phyloP scores from a whole-genome alignment of 2,888 invertebrate species.

The Sarcophaga carnaria region DNA sequence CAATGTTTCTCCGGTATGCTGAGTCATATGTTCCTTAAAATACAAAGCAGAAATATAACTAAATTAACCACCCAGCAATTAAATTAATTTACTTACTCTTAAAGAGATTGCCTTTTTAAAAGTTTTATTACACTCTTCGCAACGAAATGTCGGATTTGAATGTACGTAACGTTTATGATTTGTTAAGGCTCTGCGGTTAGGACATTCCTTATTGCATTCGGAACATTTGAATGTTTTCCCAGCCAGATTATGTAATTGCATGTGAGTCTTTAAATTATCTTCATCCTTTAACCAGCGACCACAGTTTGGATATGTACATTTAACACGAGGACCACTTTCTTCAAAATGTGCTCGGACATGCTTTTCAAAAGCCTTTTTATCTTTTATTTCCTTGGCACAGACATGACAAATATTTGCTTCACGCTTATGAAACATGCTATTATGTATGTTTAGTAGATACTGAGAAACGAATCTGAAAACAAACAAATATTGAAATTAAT shows the following conservation, averaged over 20 bases:
- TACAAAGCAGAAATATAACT: background rate
- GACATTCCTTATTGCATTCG: slow-evolving; percentile 78
- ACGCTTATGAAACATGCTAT: slow-evolving; percentile 75
- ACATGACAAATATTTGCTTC: slow-evolving; percentile 80
- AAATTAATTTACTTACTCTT: slow-evolving; percentile 72
- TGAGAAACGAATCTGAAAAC: slow-evolving; percentile 77
- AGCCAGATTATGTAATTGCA: slow-evolving; percentile 76
- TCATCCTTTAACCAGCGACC: slow-evolving; percentile 80
- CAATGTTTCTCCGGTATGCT: slow-evolving; percentile 80
- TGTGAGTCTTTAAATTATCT: slow-evolving; percentile 78
- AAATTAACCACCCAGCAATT: background rate
- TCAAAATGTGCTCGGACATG: slow-evolving; percentile 79
- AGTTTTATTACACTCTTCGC: slow-evolving; percentile 80
- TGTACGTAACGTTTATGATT: slow-evolving; percentile 80
- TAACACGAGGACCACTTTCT: slow-evolving; percentile 78
- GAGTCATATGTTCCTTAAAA: slow-evolving; percentile 80
- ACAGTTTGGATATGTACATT: slow-evolving; percentile 79
- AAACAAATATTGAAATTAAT: too few relatives aligned
- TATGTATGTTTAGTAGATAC: slow-evolving; percentile 76
- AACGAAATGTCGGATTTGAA: slow-evolving; percentile 76
- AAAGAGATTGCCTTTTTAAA: slow-evolving; percentile 80
- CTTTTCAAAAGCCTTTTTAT: slow-evolving; percentile 78
- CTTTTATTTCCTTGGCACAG: slow-evolving; percentile 80
- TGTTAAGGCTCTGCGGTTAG: slow-evolving; percentile 79
- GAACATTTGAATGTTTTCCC: slow-evolving; percentile 73